Evolutionary conservation across 2,113 vertebrate genomes (phyloP).

Genomic region (Taxidea taxus): DNA sequence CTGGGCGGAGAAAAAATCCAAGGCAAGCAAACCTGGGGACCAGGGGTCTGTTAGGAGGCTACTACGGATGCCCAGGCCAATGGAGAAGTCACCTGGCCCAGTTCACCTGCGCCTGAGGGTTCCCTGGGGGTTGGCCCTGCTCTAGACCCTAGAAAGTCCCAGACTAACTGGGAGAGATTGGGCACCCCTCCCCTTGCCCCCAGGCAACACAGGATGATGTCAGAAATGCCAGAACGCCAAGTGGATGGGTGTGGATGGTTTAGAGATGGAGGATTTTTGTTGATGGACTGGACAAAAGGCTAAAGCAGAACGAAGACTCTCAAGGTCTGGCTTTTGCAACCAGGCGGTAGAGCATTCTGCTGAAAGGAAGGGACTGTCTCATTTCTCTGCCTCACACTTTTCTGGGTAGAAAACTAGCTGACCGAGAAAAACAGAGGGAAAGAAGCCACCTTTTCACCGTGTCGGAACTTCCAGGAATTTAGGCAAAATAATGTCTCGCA

Average conservation of each 20-base stretch:
- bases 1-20: neutral
- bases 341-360: neutral
- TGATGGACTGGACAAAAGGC: neutral
- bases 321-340: neutral
- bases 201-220: neutral
- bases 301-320: neutral
- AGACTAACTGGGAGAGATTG: neutral
- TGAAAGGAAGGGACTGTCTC: neutral
- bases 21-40: neutral
- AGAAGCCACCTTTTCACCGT: neutral
- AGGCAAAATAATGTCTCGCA: neutral
- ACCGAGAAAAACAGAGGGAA: neutral
- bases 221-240: neutral
- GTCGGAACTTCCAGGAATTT: neutral
- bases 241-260: neutral
- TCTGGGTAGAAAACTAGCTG: slow-evolving; percentile 15
- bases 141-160: neutral
- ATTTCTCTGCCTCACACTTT: neutral
- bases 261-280: neutral
- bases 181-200: neutral
- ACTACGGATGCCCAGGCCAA: neutral
- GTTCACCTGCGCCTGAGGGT: too few relatives aligned
- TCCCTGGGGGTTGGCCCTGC: neutral
- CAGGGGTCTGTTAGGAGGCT: neutral
- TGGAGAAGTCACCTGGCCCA: neutral